A percentile compares a stretch with the other conserved stretches of the same genome.
Conservation (phyloP, 2,113 vertebrate genomes). For the Percina caprodes region DNA sequence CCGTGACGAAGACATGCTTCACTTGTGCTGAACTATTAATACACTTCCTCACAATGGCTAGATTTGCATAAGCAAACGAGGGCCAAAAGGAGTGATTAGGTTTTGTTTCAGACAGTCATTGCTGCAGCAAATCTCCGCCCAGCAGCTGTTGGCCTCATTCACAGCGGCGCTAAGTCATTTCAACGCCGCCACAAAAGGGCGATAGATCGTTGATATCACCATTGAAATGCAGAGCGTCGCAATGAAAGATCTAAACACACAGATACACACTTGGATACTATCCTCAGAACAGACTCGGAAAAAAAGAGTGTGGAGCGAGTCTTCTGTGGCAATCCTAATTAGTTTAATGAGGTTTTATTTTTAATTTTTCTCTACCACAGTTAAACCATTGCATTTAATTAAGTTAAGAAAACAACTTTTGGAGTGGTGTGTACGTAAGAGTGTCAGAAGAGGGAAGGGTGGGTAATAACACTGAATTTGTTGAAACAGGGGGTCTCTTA, state of each 20-base stretch:
- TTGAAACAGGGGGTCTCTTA: conserved; percentile 66
- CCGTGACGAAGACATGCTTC: conserved; percentile 5
- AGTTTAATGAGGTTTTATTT: conserved; percentile 62
- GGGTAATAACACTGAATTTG: conserved; percentile 65
- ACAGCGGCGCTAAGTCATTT: conserved; percentile 33
- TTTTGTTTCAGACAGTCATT: conserved; percentile 60
- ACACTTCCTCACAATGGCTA: conserved; percentile 40
- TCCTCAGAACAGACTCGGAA: conserved; percentile 9
- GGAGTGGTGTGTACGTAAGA: conserved; percentile 9
- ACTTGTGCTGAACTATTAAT: conserved; percentile 32
- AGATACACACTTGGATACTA: conserved; percentile 41
- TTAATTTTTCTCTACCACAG: conserved; percentile 35
- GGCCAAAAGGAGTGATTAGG: conserved; percentile 59
- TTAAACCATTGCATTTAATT: conserved; percentile 69
- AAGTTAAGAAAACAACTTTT: conserved; percentile 71
- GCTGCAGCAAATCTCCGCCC: conserved; percentile 61
- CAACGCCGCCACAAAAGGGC: conserved; percentile 45
- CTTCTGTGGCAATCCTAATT: conserved; percentile 60
- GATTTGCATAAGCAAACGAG: conserved; percentile 59
- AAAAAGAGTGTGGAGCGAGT: conserved; percentile 50
- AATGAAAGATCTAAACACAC: conserved; percentile 60
- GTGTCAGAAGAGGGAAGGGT: not conserved
- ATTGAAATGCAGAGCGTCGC: conserved; percentile 48
- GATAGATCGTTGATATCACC: conserved; percentile 46
- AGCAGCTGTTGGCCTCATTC: conserved; percentile 68